Evolutionary conservation across 2,113 vertebrate genomes (phyloP), one percentile per base, ranked within the genome.

Genomic region (Theristicus caerulescens): DNA sequence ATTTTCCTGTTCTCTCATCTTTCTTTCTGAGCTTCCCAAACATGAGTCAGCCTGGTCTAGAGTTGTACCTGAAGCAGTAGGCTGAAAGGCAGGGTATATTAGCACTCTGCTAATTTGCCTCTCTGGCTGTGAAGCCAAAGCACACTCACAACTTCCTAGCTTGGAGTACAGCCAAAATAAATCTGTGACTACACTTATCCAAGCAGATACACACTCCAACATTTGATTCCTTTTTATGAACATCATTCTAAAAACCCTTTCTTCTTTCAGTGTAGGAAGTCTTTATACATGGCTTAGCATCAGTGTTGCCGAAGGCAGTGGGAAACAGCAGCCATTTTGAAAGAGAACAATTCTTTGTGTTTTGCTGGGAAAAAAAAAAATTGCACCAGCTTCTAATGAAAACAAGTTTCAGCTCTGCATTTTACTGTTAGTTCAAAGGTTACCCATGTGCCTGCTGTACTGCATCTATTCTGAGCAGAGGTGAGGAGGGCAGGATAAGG

Each of bases 151-250:
- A 69, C 78, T 85, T 91, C 70, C 87, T 49, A 90, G 54, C 61
- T 77, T 97, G 96, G 94, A 97, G 40, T 46, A 46, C 58, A 80
- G 90, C 96, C 96, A 96, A 73, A 82, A 88, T 65, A 94, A 96
- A 93, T 95, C 84, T 93, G 66, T 93, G 93, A 85, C 93, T 91
- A 57, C 90, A 76, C 54, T 95, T 94, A 82, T 4, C 62, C 13
- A 0, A 93, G 90, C 73, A 96, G 87, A 97, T 93, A 96, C 62
- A 58, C 57, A 42, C 93, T 96, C 91, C 96, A 77, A 57, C 87
- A 46, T 96, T 80, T 96, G 93, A 96, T 96, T 94, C 87, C 74
- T 90, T 94, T 90, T 79, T 54, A 72, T 0, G 1, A 94, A 87
- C 73, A 73, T 91, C 40, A 80, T 87, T 91, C 58, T 47, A 40